Percentiles rank a stretch among this genome's conserved stretches.
Conservation (phyloP, 2,888 invertebrate species). For the Lydus trimaculatus region DNA sequence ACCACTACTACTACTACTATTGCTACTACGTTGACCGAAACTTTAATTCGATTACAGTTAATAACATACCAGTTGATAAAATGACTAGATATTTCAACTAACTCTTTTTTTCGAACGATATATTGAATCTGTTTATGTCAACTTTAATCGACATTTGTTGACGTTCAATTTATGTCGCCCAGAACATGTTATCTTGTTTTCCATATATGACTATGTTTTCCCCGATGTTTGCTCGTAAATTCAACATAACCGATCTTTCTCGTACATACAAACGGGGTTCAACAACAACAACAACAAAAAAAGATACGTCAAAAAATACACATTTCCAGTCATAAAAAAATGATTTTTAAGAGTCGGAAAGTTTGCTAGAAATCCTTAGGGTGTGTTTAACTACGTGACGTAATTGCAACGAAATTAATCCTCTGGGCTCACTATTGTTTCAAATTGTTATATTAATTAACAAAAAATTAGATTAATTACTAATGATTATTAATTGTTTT, state of each 20-base stretch:
- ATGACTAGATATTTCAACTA: conserved; percentile 1
- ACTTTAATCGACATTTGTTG: conserved; percentile 16
- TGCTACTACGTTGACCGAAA: conserved; percentile 25
- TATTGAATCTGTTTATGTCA: conserved; percentile 16
- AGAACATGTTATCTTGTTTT: conserved; percentile 19
- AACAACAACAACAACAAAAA: not conserved
- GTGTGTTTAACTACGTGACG: not conserved
- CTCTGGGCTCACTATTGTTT: not conserved
- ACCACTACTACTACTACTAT: not conserved
- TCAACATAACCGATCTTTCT: conserved; percentile 1
- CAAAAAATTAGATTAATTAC: conserved; percentile 14
- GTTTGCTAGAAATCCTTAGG: not conserved
- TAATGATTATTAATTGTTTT: conserved; percentile 27
- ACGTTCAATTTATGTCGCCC: conserved; percentile 22
- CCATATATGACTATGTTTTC: conserved; percentile 17
- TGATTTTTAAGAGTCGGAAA: no score
- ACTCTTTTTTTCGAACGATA: not conserved
- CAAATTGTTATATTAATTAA: conserved; percentile 6
- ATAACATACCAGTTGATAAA: conserved; percentile 14
- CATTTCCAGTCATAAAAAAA: not conserved
- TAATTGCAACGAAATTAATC: conserved; percentile 11
- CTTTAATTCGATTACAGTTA: conserved; percentile 23
- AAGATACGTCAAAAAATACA: not conserved
- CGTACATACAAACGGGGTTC: not conserved
- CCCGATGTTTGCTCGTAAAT: conserved; percentile 9